These are phyloP conservation scores for Taenaris catops DNA, from an alignment of 2,888 invertebrate genomes.

Conservation along the genomic window DNA sequence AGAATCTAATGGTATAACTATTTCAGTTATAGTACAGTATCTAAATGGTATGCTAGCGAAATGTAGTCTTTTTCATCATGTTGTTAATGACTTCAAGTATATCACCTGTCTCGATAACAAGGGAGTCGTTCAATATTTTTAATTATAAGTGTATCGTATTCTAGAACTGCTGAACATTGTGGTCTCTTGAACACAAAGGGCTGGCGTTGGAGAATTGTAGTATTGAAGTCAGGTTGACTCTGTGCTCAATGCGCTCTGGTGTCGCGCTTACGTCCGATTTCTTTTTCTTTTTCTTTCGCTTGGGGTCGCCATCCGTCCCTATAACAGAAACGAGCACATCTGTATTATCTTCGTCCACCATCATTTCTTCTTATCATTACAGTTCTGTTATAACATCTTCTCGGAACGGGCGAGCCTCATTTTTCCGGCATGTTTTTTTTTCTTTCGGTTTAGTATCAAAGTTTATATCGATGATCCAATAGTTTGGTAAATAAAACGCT, in stretches of 20 bases:
- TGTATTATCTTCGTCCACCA: conserved; percentile 57
- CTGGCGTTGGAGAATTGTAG: too few species aligned
- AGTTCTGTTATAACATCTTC: conserved; percentile 24
- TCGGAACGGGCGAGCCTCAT: conserved; percentile 23
- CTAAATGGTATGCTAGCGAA: too few species aligned
- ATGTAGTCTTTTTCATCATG: too few species aligned
- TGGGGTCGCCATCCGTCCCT: conserved; percentile 61
- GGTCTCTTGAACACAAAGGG: too few species aligned
- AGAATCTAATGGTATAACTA: too few species aligned
- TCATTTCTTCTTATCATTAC: conserved; percentile 40
- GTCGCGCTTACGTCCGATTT: conserved; percentile 63
- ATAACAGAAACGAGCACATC: conserved; percentile 73
- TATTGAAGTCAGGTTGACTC: conserved; percentile 66
- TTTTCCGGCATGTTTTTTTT: conserved; percentile 10
- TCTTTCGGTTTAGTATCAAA: neutral
- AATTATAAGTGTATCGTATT: too few species aligned
- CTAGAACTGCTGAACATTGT: too few species aligned
- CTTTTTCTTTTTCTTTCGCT: conserved; percentile 63
- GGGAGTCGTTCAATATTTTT: too few species aligned
- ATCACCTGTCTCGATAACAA: too few species aligned
- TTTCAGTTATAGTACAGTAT: too few species aligned
- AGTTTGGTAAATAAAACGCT: conserved; percentile 12
- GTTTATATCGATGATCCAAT: conserved; percentile 4
- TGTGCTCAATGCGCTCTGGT: conserved; percentile 69
- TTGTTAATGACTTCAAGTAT: too few species aligned